A percentile compares a stretch with the other conserved stretches of the same genome.
Conservation (phyloP, 2,113 vertebrate species). For the Daubentonia madagascariensis region DNA sequence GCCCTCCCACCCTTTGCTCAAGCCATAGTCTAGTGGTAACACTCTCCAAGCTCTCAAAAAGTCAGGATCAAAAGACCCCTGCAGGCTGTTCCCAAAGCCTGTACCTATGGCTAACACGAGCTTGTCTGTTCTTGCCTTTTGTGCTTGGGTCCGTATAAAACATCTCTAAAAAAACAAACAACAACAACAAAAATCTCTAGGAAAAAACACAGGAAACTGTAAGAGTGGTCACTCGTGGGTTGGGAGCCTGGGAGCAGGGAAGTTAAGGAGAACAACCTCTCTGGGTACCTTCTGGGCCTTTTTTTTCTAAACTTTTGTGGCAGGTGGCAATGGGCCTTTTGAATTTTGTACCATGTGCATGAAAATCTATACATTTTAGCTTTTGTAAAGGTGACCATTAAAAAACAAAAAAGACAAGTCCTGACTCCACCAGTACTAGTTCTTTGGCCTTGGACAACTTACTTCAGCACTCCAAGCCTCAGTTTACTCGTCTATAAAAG, state of each 20-base stretch:
- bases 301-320: no score
- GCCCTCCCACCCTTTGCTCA: not conserved
- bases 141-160: not conserved
- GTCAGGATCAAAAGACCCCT: not conserved
- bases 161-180: not conserved
- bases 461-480: not conserved
- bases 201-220: not conserved
- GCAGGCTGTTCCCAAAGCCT: not conserved
- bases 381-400: not conserved
- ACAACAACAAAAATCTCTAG: not conserved
- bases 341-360: not conserved
- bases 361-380: not conserved
- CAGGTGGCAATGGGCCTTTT: not conserved
- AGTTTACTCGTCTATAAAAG: not conserved
- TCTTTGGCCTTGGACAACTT: not conserved
- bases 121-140: not conserved
- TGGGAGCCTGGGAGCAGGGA: not conserved
- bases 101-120: fast-evolving
- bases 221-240: not conserved
- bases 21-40: not conserved
- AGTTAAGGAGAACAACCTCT: not conserved
- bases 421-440: not conserved
- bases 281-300: not conserved
- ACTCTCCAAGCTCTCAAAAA: not conserved
- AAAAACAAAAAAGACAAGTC: not conserved